Percentiles rank a stretch among this genome's conserved stretches.
Conservation (phyloP, 2,797 vertebrate genomes). For the Avahi laniger region DNA sequence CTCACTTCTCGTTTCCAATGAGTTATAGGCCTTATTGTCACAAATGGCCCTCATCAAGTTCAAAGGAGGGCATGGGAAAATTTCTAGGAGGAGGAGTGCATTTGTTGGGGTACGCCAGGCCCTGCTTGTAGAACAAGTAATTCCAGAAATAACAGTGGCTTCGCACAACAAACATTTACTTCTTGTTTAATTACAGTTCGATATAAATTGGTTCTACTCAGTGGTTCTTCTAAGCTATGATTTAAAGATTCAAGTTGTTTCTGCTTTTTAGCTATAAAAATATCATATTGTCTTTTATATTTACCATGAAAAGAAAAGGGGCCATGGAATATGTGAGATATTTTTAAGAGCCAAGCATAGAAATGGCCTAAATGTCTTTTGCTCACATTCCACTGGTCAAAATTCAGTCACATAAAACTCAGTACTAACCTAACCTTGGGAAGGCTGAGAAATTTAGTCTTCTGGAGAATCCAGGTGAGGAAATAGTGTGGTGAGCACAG, state of each 20-base stretch:
- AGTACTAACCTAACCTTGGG: not conserved
- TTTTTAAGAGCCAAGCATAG: not conserved
- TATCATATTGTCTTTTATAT: not conserved
- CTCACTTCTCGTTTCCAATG: not conserved
- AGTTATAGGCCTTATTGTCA: not conserved
- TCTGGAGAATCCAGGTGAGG: not conserved
- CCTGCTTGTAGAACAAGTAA: not conserved
- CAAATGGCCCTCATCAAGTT: not conserved
- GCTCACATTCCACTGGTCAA: not conserved
- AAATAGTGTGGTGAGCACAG: not conserved
- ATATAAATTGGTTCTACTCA: not conserved
- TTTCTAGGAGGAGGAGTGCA: not conserved
- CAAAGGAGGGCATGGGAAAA: not conserved
- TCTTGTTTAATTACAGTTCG: not conserved
- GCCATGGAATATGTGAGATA: not conserved
- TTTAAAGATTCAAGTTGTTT: not conserved
- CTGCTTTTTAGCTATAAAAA: constrained; percentile 5
- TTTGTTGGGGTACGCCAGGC: not conserved
- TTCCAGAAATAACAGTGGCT: not conserved
- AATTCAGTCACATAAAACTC: not conserved
- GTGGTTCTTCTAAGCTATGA: not conserved
- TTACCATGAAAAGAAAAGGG: not conserved
- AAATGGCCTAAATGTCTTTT: not conserved
- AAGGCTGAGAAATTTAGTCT: not conserved
- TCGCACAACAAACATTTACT: not conserved